Percentiles rank a stretch among this genome's conserved stretches.
phyloP scores from a whole-genome alignment of 2,113 vertebrate genomes.

The Hippocampus barbouri region DNA sequence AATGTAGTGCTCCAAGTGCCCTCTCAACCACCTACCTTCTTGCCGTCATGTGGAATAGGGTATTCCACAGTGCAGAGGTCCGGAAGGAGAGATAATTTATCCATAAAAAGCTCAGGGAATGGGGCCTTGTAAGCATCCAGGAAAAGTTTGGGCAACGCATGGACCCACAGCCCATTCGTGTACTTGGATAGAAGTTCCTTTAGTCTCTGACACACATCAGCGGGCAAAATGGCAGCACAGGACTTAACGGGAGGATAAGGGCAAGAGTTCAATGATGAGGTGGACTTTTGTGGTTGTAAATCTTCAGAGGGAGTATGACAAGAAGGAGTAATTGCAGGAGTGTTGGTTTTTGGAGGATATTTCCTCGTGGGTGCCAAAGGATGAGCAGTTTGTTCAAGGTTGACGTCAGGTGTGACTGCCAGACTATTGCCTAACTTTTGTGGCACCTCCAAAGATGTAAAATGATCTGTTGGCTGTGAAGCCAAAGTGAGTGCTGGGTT shows the following conservation, averaged over 20 bases:
- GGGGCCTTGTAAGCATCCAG: slow-evolving; percentile 79
- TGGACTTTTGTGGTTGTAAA: slow-evolving; percentile 19
- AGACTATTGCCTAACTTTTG: not conserved
- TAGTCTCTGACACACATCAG: slow-evolving; percentile 76
- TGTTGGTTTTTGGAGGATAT: not conserved
- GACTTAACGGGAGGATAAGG: not conserved
- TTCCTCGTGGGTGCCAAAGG: not conserved
- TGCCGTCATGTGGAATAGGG: slow-evolving; percentile 72
- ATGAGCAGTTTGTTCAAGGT: not conserved
- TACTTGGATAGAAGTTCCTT: slow-evolving; percentile 80
- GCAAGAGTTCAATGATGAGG: slow-evolving; percentile 13
- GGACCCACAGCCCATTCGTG: slow-evolving; percentile 83
- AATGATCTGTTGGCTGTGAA: not conserved
- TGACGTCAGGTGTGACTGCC: not conserved
- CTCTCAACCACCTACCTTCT: slow-evolving; percentile 54
- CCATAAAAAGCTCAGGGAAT: slow-evolving; percentile 77
- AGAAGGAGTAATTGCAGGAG: not conserved
- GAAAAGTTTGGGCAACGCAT: slow-evolving; percentile 84
- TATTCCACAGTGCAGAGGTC: slow-evolving; percentile 83
- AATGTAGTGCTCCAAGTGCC: not conserved
- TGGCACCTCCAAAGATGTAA: not conserved
- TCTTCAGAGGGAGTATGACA: not conserved
- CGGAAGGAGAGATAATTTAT: slow-evolving; percentile 76
- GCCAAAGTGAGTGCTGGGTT: slow-evolving; percentile 32
- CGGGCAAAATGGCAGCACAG: slow-evolving; percentile 1